Base-by-base conservation (phyloP, 1,140 invertebrate species). In the Lasioglossum baleicum region DNA sequence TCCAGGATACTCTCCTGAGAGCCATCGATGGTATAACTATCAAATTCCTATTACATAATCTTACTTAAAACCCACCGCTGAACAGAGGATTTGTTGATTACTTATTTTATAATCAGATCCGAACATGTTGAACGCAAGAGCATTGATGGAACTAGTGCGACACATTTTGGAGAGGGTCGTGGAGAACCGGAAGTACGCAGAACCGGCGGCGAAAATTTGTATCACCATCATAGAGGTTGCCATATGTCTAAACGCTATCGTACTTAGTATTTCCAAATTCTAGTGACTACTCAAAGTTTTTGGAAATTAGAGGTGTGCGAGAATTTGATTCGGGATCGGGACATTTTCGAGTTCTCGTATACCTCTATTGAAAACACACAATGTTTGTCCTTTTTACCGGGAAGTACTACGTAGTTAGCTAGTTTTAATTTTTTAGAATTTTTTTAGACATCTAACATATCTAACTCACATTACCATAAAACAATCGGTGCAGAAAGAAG, bases 121-220 rank as follows among this genome's bases (percentile, higher is more conserved):
- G 7, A 97, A 97, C 91, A 93, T 95, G 72, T 92, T 97, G 35
- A 95, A 95, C 79, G 96, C 96, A 0, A 94, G 96, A 73, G 95
- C 95, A 7, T 93, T 98, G 48, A 98, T 98, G 97, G 96, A 97
- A 89, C 92, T 97, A 26, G 97, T 97, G 13, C 95, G 96, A 26
- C 95, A 96, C 84, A 95, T 98, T 63, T 95, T 97, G 88, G 95
- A 95, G 63, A 95, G 96, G 81, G 95, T 96, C 0, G 95, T 97
- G 56, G 96, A 97, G 89, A 96, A 96, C 58, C 95, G 96, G 42
- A 94, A 95, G 15, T 96, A 96, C 90, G 96, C 96, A 17, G 94
- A 96, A 88, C 95, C 96, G 31, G 96, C 96, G 58, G 97, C 97
- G 20, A 95, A 96, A 75, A 93, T 97, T 68, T 97, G 97, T 88